Evolutionary conservation across 2,888 invertebrate species (phyloP).

Genomic region (Nomada fucata): DNA sequence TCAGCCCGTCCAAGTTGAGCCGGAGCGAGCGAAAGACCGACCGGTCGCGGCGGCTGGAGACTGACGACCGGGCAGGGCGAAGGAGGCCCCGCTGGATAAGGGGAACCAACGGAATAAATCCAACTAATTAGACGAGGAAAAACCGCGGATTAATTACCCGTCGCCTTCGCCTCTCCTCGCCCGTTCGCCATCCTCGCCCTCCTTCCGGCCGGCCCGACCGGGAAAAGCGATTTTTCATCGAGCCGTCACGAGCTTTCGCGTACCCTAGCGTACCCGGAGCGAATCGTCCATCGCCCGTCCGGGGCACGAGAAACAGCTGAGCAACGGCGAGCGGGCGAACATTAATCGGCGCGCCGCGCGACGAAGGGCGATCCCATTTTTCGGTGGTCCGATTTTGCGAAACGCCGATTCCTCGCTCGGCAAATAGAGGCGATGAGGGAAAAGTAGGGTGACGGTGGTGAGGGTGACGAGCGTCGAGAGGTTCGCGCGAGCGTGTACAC

Average conservation of each 20-base stretch:
- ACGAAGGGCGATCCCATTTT: slow-evolving; percentile 13
- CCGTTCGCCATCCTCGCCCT: slow-evolving; percentile 29
- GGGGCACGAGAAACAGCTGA: background rate
- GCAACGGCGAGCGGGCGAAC: slow-evolving; percentile 7
- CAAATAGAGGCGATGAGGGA: slow-evolving; percentile 78
- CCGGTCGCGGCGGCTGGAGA: slow-evolving; percentile 58
- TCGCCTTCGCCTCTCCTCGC: slow-evolving; percentile 74
- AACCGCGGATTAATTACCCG: slow-evolving; percentile 84
- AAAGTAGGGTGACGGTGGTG: slow-evolving; percentile 74
- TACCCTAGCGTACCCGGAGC: too few relatives aligned
- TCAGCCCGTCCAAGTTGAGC: slow-evolving; percentile 78
- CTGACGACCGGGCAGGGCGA: slow-evolving; percentile 62
- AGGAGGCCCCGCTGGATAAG: slow-evolving; percentile 74
- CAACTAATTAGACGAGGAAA: slow-evolving; percentile 84
- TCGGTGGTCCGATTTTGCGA: slow-evolving; percentile 59
- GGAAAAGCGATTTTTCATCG: slow-evolving; percentile 73
- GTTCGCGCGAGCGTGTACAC: background rate
- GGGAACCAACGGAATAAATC: slow-evolving; percentile 83
- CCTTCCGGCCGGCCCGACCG: slow-evolving; percentile 61
- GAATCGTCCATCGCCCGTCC: background rate
- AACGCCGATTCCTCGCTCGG: slow-evolving; percentile 75
- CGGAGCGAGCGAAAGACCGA: slow-evolving; percentile 53
- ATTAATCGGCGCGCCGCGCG: too few relatives aligned
- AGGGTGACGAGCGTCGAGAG: slow-evolving; percentile 37
- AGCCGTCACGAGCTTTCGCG: slow-evolving; percentile 19